A percentile compares a stretch with the other conserved stretches of the same genome.
Evolutionary conservation across 2,797 vertebrate genomes (phyloP).

Genomic region (Hylomyscus alleni): DNA sequence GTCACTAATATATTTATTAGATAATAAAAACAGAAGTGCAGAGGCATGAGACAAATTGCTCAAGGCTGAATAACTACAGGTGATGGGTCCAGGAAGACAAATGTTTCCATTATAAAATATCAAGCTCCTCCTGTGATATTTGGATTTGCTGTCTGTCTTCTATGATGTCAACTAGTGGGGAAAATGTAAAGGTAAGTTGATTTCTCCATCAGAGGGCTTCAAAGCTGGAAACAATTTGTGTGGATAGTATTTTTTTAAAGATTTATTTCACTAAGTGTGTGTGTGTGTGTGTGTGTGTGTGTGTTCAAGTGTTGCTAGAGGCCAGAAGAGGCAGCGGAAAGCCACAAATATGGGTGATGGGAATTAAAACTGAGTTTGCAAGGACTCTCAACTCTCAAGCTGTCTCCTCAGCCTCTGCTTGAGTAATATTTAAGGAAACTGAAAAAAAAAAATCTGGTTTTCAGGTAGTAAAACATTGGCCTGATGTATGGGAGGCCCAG

Average conservation of each 20-base stretch:
- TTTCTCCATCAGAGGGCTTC: background rate
- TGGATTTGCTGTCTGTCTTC: background rate
- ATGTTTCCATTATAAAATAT: slow-evolving; percentile 11
- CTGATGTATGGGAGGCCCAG: background rate
- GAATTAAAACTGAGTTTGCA: background rate
- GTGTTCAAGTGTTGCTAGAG: background rate
- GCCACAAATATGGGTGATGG: too few relatives aligned
- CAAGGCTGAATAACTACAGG: background rate
- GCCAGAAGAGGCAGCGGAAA: background rate
- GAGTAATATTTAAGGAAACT: background rate
- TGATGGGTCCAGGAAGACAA: background rate
- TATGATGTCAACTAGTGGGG: background rate
- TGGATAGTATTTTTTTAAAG: background rate
- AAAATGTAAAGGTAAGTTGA: background rate
- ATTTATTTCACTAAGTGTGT: background rate
- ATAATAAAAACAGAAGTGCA: background rate
- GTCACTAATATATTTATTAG: background rate
- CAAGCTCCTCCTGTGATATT: background rate
- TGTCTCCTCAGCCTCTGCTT: background rate
- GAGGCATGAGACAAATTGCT: background rate
- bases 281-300: background rate
- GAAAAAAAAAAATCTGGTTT: background rate
- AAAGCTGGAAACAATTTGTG: background rate
- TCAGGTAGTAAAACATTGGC: background rate
- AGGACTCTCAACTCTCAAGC: background rate